Conservation (phyloP, 1,140 invertebrate species). For the Thaumetopoea pityocampa region DNA sequence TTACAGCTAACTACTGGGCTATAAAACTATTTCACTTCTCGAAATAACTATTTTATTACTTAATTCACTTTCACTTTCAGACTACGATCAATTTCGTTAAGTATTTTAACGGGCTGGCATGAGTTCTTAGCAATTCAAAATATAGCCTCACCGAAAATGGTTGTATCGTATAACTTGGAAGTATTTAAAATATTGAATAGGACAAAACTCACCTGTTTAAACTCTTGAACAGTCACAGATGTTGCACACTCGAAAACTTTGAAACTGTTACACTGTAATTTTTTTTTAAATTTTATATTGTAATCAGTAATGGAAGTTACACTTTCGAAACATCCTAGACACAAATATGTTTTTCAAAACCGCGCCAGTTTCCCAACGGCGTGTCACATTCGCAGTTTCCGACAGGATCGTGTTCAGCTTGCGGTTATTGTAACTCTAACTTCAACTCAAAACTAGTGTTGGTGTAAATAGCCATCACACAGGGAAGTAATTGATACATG, state of each 20-base stretch:
- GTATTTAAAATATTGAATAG: constrained; percentile 2
- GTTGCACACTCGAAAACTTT: constrained; percentile 3
- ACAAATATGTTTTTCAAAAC: constrained; percentile 46
- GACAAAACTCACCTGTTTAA: constrained; percentile 22
- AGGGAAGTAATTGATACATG: constrained; percentile 54
- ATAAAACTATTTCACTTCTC: constrained; percentile 4
- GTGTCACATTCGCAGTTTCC: constrained; percentile 56
- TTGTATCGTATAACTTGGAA: neutral
- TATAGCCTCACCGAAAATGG: no score
- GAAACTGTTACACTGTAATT: constrained; percentile 19
- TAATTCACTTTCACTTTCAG: constrained; percentile 2
- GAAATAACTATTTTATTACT: constrained; percentile 15
- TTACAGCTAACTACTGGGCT: constrained; percentile 3
- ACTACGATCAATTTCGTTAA: constrained; percentile 2
- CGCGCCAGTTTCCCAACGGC: constrained; percentile 43
- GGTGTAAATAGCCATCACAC: constrained; percentile 47
- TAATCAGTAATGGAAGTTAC: constrained; percentile 21
- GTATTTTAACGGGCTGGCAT: neutral
- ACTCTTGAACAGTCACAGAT: constrained; percentile 4
- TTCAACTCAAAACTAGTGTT: constrained; percentile 46
- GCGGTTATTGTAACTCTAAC: constrained; percentile 61
- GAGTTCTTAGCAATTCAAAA: constrained; percentile 2
- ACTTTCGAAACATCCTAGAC: constrained; percentile 40
- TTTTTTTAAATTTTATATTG: no score
- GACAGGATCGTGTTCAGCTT: constrained; percentile 54